phyloP scores from a whole-genome alignment of 1,140 invertebrate species.

The Eulimnadia texana region DNA sequence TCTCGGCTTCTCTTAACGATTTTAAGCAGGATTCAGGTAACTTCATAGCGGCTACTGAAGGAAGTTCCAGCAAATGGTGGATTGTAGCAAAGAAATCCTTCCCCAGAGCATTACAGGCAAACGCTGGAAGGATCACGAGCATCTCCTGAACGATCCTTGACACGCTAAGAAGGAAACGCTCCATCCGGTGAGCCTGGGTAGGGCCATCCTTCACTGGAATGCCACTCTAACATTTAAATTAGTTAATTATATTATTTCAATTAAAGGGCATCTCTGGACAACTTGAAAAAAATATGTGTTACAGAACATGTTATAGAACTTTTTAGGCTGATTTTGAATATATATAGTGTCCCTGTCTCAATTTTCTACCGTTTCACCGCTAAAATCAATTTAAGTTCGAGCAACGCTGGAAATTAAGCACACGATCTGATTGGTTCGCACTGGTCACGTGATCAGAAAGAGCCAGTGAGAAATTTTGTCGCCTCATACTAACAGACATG shows the following conservation, averaged over 20 bases:
- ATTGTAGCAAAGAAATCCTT: constrained; percentile 4
- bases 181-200: not conserved
- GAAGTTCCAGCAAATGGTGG: not conserved
- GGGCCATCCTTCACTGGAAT: not conserved
- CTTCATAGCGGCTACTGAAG: not conserved
- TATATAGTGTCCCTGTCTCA: too few species aligned
- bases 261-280: not conserved
- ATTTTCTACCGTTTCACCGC: too few species aligned
- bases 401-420: too few species aligned
- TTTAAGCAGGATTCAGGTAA: not conserved
- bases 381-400: too few species aligned
- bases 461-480: too few species aligned
- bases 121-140: not conserved
- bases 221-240: not conserved
- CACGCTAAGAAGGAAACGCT: not conserved
- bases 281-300: too few species aligned
- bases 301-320: too few species aligned
- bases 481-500: too few species aligned
- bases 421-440: too few species aligned
- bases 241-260: not conserved
- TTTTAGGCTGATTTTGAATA: too few species aligned
- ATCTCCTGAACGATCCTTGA: not conserved
- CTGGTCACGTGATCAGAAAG: too few species aligned
- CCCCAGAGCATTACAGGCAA: constrained; percentile 2
- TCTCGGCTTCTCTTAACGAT: too few species aligned